phyloP scores from a whole-genome alignment of 2,888 invertebrate species.

The Phortica okadai region DNA sequence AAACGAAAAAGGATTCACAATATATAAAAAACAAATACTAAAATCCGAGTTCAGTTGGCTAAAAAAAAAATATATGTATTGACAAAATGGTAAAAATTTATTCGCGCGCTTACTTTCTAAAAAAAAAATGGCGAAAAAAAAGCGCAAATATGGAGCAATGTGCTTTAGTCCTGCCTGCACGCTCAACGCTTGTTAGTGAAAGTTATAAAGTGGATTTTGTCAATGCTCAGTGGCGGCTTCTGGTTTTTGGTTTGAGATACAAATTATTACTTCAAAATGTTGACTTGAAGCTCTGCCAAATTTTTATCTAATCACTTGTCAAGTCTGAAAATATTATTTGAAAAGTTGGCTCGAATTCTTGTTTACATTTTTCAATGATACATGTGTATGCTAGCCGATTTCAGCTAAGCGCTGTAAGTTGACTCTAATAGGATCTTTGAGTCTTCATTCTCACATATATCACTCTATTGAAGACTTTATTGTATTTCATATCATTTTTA shows the following conservation, averaged over 20 bases:
- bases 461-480: no score
- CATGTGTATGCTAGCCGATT: no score
- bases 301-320: no score
- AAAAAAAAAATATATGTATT: not conserved
- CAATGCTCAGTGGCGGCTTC: not conserved
- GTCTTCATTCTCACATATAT: no score
- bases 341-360: no score
- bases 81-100: constrained; percentile 14
- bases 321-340: no score
- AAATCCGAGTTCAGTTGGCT: not conserved
- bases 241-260: not conserved
- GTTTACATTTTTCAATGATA: no score
- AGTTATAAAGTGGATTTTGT: constrained; percentile 49
- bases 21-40: not conserved
- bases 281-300: no score
- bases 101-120: not conserved
- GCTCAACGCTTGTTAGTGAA: constrained; percentile 54
- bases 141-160: constrained; percentile 41
- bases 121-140: constrained; percentile 39
- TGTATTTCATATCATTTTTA: no score
- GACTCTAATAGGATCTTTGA: no score
- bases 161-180: constrained; percentile 13
- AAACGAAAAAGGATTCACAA: not conserved
- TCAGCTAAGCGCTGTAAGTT: no score
- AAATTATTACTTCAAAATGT: no score